Evolutionary conservation across 1,140 invertebrate species (phyloP), one percentile per base, ranked within the genome.

Genomic region (Medauroidea extradentata): DNA sequence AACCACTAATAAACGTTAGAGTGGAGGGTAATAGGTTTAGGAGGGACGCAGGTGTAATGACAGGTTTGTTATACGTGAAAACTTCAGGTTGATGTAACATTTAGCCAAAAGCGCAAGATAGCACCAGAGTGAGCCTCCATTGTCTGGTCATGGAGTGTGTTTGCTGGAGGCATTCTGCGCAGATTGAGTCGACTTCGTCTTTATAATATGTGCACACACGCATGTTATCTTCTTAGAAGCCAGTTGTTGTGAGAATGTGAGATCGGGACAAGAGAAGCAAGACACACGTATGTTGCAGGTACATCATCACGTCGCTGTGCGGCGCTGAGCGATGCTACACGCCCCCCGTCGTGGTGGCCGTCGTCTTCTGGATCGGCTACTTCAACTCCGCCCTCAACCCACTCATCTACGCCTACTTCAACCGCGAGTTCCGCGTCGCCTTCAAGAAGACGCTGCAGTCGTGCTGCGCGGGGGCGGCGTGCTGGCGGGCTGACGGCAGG

Each of bases 311-410:
- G 27, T 81, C 86, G 0, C 76, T 94, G 1, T 93, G 87, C 68
- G 87, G 89, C 13, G 80, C 81, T 25, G 78, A 79, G 1, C 54
- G 64, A 0, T 93, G 90, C 69, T 79, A 85, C 24, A 88, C 84
- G 54, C 89, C 90, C 0, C 83, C 83, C 0, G 77, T 89, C 3
- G 83, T 96, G 11, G 90, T 94, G 2, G 88, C 89, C 0, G 83
- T 87, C 1, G 84, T 97, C 9, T 97, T 97, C 78, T 99, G 96
- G 96, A 89, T 98, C 16, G 96, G 95, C 3, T 98, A 98, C 79
- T 93, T 95, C 78, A 98, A 98, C 78, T 96, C 93, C 19, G 91
- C 92, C n/a, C 81, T 96, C 19, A 97, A 98, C 74, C 94, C 94
- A 0, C 81, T 96, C 58, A 96, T 97, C 69, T 98, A 98, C 80